Percentiles rank a stretch among this genome's conserved stretches.
phyloP scores from a whole-genome alignment of 1,140 invertebrate species.

The Sycobia sp. region DNA sequence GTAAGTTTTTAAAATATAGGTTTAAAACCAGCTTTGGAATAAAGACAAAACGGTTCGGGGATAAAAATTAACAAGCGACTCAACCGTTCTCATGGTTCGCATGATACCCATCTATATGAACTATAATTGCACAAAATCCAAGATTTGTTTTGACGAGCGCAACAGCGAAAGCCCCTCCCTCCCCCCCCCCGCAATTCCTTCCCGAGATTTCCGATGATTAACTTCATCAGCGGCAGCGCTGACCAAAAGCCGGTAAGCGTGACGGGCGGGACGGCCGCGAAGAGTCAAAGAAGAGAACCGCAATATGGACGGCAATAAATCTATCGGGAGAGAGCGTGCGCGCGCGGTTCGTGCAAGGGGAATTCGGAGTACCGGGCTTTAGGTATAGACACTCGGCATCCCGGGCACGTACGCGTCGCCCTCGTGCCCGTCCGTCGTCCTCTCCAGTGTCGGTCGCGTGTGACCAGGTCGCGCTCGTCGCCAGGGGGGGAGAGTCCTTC shows the following conservation, averaged over 20 bases:
- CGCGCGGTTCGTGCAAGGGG: background rate
- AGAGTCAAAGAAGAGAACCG: constrained; percentile 28
- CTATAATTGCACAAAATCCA: too few relatives aligned
- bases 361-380: constrained; percentile 4
- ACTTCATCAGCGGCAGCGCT: background rate
- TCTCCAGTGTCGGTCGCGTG: constrained; percentile 1
- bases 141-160: too few relatives aligned
- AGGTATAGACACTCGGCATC: constrained; percentile 26
- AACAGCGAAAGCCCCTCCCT: too few relatives aligned
- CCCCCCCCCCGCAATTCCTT: too few relatives aligned
- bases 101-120: too few relatives aligned
- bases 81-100: too few relatives aligned
- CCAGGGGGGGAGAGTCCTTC: background rate
- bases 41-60: too few relatives aligned
- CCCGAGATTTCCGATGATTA: background rate
- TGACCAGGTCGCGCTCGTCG: constrained; percentile 34
- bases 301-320: constrained; percentile 55
- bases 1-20: too few relatives aligned
- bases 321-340: too few relatives aligned
- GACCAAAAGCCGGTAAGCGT: background rate
- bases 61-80: too few relatives aligned
- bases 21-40: too few relatives aligned
- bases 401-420: constrained; percentile 45
- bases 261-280: background rate
- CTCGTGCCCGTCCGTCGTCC: background rate